phyloP scores from a whole-genome alignment of 2,113 vertebrate species.

The Ascaphus truei region DNA sequence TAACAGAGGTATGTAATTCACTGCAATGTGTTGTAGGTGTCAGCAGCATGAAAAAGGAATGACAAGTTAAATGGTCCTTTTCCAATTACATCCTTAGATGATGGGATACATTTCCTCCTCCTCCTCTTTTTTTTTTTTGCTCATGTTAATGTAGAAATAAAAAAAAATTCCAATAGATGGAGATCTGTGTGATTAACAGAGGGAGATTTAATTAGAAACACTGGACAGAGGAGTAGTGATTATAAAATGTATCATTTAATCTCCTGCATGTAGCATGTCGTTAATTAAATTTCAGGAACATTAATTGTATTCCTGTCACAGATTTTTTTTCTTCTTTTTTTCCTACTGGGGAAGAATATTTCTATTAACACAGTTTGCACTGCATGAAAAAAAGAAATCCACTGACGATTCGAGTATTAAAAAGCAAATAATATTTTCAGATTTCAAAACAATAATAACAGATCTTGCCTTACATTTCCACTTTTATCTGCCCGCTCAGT shows the following conservation, averaged over 20 bases:
- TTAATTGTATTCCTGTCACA: slow-evolving; percentile 39
- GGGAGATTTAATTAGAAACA: slow-evolving; percentile 45
- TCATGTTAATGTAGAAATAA: background rate
- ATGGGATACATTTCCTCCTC: background rate
- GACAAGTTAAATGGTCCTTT: accelerated
- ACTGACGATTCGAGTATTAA: background rate
- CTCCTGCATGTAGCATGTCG: slow-evolving; percentile 26
- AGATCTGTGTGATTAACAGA: slow-evolving; percentile 38
- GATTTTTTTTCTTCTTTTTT: slow-evolving; percentile 34
- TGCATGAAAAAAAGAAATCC: background rate
- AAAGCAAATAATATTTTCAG: slow-evolving; percentile 11
- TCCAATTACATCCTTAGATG: background rate
- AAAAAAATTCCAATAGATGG: background rate
- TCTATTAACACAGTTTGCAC: slow-evolving; percentile 39
- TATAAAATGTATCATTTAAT: slow-evolving; percentile 32
- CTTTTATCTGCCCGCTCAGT: no score
- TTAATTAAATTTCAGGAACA: slow-evolving; percentile 46
- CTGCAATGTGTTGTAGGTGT: no score
- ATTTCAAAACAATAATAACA: no score
- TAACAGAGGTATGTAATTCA: no score
- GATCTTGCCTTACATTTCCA: no score
- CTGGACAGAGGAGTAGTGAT: slow-evolving; percentile 31
- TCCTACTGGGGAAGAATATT: slow-evolving; percentile 36
- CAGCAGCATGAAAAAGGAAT: background rate
- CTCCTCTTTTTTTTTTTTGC: accelerated